Evolutionary conservation across 1,140 invertebrate species (phyloP).

Genomic region (Cyclina sinensis): DNA sequence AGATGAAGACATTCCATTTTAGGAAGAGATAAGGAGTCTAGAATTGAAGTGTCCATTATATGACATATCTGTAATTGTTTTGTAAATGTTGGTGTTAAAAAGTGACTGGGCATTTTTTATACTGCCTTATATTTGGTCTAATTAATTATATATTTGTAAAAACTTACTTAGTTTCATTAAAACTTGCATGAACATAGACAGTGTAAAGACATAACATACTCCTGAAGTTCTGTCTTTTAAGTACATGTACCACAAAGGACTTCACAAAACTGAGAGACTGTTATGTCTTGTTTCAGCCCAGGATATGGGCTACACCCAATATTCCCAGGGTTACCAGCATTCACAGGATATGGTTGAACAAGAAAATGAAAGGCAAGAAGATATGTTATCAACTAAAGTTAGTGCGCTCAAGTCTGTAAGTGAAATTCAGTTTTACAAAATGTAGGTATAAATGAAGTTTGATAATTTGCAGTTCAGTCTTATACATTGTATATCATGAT

Average conservation of each 20-base stretch:
- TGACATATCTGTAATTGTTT: no score
- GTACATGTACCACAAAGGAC: neutral
- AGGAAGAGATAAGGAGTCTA: neutral
- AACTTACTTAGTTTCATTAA: no score
- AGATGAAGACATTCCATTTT: neutral
- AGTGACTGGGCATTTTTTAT: no score
- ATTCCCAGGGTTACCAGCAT: constrained; percentile 69
- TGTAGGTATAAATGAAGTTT: no score
- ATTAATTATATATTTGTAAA: no score
- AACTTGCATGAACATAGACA: neutral
- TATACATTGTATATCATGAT: no score
- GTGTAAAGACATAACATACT: no score
- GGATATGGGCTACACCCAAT: constrained; percentile 25
- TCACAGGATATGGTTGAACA: constrained; percentile 77
- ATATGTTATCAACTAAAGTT: constrained; percentile 78
- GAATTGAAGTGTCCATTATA: neutral
- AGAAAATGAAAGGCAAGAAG: constrained; percentile 78
- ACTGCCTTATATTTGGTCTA: no score
- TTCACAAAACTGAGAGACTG: neutral
- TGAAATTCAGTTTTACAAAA: constrained; percentile 55
- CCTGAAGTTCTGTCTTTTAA: no score
- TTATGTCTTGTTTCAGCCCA: constrained; percentile 60
- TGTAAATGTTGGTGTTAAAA: neutral
- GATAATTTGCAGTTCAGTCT: no score
- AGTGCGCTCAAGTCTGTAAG: constrained; percentile 80